Evolutionary conservation across 92 coral and sea anemone genomes (phyloP).

Genomic region (Phenganax marumi): DNA sequence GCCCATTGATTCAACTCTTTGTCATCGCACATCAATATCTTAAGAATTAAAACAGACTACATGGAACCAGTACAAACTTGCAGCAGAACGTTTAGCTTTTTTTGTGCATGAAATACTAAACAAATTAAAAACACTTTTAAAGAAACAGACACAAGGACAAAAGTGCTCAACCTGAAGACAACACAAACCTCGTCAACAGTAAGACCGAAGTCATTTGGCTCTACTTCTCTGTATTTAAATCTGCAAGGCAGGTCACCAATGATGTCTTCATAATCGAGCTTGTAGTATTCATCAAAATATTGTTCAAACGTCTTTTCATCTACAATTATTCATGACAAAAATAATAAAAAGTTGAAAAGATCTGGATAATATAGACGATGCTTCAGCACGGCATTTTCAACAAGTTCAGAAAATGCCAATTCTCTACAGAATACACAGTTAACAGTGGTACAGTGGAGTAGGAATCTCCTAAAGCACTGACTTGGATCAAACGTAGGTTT

Average conservation of each 20-base stretch:
- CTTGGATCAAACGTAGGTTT: slow-evolving; percentile 90
- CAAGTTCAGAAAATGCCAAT: not conserved
- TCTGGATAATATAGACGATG: not conserved
- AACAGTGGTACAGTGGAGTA: too few species aligned
- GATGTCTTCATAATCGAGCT: slow-evolving; percentile 93
- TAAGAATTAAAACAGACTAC: not conserved
- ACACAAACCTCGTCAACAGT: slow-evolving; percentile 76
- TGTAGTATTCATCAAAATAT: slow-evolving; percentile 95
- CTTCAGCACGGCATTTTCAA: too few species aligned
- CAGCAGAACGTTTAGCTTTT: not conserved
- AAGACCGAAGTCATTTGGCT: slow-evolving; percentile 90
- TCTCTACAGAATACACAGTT: not conserved
- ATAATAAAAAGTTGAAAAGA: not conserved
- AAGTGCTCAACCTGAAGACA: not conserved
- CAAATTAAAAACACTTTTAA: too few species aligned
- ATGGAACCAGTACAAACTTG: not conserved
- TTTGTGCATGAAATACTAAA: too few species aligned
- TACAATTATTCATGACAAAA: slow-evolving; percentile 26
- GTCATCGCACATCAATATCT: slow-evolving; percentile 80
- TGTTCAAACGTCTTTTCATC: slow-evolving; percentile 96
- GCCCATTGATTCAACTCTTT: slow-evolving; percentile 93
- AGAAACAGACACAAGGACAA: not conserved
- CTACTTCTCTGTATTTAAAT: slow-evolving; percentile 84
- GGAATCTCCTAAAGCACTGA: slow-evolving; percentile 12
- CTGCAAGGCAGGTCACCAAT: slow-evolving; percentile 91